Conservation (phyloP, 1,140 invertebrate genomes). For the Cotesia chilonis region DNA sequence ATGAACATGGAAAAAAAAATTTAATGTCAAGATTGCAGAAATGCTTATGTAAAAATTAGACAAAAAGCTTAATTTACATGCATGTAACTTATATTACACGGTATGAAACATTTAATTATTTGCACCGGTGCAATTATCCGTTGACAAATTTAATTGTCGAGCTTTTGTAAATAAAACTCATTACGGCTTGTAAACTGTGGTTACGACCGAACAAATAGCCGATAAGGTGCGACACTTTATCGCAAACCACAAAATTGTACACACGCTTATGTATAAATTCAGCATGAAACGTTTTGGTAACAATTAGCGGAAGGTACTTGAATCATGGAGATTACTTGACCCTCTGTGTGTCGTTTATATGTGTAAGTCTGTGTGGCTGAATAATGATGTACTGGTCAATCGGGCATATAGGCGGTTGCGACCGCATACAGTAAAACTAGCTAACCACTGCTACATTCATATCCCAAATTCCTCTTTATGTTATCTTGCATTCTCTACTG, state of each 20-base stretch:
- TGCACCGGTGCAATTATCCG: no score
- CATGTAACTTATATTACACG: no score
- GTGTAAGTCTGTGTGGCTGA: background rate
- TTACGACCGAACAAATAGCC: background rate
- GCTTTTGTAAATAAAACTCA: no score
- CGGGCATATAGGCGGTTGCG: background rate
- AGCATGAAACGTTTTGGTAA: background rate
- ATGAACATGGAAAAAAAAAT: no score
- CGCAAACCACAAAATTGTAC: constrained; percentile 9
- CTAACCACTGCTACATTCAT: constrained; percentile 2
- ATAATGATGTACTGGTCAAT: constrained; percentile 5
- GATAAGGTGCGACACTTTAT: constrained; percentile 9
- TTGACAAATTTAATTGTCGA: no score
- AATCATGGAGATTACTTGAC: constrained; percentile 8
- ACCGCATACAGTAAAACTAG: background rate
- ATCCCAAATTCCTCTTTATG: constrained; percentile 2
- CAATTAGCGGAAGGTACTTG: constrained; percentile 1
- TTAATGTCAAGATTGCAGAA: no score
- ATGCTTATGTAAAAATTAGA: no score
- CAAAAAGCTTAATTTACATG: no score
- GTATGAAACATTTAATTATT: no score
- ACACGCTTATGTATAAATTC: background rate
- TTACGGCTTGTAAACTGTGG: no score
- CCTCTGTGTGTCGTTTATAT: no score
- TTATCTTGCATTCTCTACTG: background rate